These are phyloP conservation scores for Bradysia coprophila DNA, from an alignment of 1,140 invertebrate genomes.

Conservation along the genomic window DNA sequence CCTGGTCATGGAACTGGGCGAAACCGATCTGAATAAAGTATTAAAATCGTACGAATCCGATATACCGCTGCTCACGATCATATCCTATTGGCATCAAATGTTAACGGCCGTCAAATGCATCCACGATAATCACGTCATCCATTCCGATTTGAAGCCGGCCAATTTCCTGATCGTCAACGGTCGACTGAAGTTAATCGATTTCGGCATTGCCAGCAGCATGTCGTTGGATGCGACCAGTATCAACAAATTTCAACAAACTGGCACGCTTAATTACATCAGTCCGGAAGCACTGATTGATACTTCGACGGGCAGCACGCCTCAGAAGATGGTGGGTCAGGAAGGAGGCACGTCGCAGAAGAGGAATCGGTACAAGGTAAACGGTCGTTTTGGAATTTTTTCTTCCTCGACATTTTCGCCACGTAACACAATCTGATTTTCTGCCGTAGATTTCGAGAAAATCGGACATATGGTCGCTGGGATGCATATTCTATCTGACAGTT, in stretches of 20 bases:
- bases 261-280: constrained; percentile 92
- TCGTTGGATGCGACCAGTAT: constrained; percentile 81
- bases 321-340: constrained; percentile 10
- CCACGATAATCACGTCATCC: constrained; percentile 80
- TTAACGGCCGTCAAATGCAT: constrained; percentile 77
- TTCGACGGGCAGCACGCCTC: too few relatives aligned
- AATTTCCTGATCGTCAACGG: constrained; percentile 86
- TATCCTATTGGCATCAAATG: constrained; percentile 91
- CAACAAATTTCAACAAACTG: constrained; percentile 57
- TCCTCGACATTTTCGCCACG: background rate
- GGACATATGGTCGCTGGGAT: constrained; percentile 95
- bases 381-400: background rate
- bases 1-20: constrained; percentile 85
- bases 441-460: constrained; percentile 80
- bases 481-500: constrained; percentile 85
- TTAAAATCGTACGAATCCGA: constrained; percentile 39
- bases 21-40: constrained; percentile 66
- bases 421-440: background rate
- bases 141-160: constrained; percentile 92
- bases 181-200: constrained; percentile 88
- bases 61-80: constrained; percentile 48
- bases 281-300: constrained; percentile 71
- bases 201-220: constrained; percentile 89
- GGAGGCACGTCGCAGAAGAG: background rate
- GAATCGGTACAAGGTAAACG: background rate